Percentiles rank a stretch among this genome's conserved stretches.
Conservation (phyloP, 35 echinoderm and acorn worm species). For the Lytechinus variegatus region DNA sequence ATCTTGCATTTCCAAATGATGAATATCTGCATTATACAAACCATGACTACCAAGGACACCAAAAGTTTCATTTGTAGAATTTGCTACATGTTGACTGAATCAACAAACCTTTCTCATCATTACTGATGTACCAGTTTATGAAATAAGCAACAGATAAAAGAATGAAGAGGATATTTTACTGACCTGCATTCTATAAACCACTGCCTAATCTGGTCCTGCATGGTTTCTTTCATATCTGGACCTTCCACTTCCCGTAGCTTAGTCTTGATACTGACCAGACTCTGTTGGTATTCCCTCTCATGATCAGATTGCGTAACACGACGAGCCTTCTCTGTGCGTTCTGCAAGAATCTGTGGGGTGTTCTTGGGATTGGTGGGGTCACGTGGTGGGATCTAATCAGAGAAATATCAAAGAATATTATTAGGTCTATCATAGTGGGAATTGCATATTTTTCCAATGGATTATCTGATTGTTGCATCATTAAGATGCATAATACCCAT, state of each 20-base stretch:
- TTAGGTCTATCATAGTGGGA: not conserved
- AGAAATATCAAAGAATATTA: not conserved
- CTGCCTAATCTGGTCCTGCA: constrained; percentile 98
- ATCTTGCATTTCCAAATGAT: no score
- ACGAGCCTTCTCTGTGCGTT: constrained; percentile 67
- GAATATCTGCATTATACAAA: no score
- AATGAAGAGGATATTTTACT: not conserved
- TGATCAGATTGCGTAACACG: constrained; percentile 89
- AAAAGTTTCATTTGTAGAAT: no score
- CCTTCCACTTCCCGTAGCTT: constrained; percentile 97
- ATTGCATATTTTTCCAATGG: not conserved
- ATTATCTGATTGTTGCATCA: not conserved
- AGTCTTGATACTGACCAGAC: constrained; percentile 83
- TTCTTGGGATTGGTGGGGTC: constrained; percentile 81
- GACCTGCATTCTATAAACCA: constrained; percentile 99
- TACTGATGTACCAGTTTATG: no score
- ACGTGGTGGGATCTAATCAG: constrained; percentile 74
- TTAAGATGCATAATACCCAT: not conserved
- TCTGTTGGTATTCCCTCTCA: constrained; percentile 92
- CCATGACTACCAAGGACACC: no score
- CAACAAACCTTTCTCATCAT: no score
- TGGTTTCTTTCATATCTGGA: constrained; percentile 99
- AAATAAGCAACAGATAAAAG: no score
- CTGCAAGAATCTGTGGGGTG: constrained; percentile 66
- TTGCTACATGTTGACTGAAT: no score